Conservation (phyloP, 2,797 vertebrate species). For the Sylvia borin region DNA sequence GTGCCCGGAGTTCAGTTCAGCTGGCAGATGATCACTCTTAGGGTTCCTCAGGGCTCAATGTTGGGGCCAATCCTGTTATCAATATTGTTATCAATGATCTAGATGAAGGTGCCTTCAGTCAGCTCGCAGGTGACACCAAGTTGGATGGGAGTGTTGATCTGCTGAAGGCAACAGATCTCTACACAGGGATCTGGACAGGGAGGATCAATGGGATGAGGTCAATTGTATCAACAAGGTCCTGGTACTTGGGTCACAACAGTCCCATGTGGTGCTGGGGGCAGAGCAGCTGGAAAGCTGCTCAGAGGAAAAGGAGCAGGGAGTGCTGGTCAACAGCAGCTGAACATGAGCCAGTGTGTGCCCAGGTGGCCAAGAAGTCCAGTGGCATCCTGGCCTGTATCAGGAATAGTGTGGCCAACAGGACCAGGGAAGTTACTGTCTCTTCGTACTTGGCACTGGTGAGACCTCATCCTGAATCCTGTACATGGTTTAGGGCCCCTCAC, state of each 20-base stretch:
- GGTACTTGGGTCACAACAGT: background rate
- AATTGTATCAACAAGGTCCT: background rate
- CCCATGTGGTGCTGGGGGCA: accelerated
- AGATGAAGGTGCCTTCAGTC: background rate
- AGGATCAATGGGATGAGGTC: accelerated
- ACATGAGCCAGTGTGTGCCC: background rate
- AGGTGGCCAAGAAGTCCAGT: background rate
- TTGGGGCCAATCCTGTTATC: background rate
- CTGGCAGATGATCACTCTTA: background rate
- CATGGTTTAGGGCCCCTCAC: background rate
- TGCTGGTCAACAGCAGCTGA: background rate
- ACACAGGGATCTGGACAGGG: background rate
- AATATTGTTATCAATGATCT: accelerated
- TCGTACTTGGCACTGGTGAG: background rate
- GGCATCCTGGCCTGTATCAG: background rate
- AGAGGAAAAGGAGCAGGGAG: background rate
- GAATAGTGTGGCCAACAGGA: background rate
- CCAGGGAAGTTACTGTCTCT: background rate
- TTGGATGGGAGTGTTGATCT: background rate
- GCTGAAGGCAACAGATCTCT: background rate
- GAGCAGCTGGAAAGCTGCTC: background rate
- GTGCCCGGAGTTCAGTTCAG: background rate
- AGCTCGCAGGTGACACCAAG: background rate
- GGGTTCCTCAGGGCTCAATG: background rate
- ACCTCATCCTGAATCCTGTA: background rate